Base-by-base conservation (phyloP, 2,113 vertebrate species). In the Ictalurus punctatus region DNA sequence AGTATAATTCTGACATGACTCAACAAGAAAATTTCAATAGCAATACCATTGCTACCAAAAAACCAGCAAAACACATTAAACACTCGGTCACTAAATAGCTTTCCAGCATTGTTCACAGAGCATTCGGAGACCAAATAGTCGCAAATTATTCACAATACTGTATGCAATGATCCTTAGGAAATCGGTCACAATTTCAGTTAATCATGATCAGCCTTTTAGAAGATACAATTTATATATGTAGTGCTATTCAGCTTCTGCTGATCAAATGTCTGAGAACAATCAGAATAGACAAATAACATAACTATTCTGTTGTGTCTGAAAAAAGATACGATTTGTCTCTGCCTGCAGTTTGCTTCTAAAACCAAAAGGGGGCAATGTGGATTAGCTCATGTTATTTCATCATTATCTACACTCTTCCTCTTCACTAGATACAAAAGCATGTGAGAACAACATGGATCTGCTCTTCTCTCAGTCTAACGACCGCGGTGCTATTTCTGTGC, bases 351-450 rank as follows among this genome's bases (percentile, higher is more conserved):
- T 87, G 65, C 40, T 73, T 58, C 58, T 67, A 59, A n/a, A 25
- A 86, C 93, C 95, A 94, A 92, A 92, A 93, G 94, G 92, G 81
- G 95, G 94, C 69, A 91, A 89, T 93, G 93, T 94, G 92, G 89
- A 91, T 85, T 87, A 89, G 88, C 37, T 56, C 85, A 89, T 79
- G 54, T 80, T 48, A 63, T 86, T 65, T 25, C 16, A 16, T 84
- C 86, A 87, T 92, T 84, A 86, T 86, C 84, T 82, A 34, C 88
- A 78, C 79, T 61, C 86, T 86, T 92, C 79, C 67, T 81, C 84
- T 67, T 37, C 89, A 85, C 40, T 85, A 52, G 83, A 79, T 84
- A 89, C 82, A 88, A 90, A 90, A 88, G 81, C 69, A 76, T 67
- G 88, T 71, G 89, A 91, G 86, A 91, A 87, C 76, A 78, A 84